These are phyloP conservation scores for Acleris emargana DNA, from an alignment of 2,888 invertebrate genomes.

Conservation along the genomic window DNA sequence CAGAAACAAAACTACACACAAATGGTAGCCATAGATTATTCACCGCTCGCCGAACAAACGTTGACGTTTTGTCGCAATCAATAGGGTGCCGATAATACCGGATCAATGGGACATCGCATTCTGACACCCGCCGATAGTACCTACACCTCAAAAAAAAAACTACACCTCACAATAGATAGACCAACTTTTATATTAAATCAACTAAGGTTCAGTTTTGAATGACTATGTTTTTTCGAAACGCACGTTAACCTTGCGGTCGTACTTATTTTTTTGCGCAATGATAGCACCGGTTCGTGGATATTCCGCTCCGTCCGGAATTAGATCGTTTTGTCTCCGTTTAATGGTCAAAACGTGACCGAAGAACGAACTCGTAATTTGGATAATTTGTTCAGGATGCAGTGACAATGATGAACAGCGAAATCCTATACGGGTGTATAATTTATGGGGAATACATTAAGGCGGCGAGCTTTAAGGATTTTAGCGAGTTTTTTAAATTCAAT, in stretches of 20 bases:
- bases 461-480: slow-evolving; percentile 46
- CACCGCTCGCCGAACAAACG: slow-evolving; percentile 74
- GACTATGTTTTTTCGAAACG: slow-evolving; percentile 29
- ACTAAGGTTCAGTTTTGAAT: slow-evolving; percentile 45
- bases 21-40: slow-evolving; percentile 68
- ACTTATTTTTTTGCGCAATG: slow-evolving; percentile 79
- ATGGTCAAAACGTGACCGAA: slow-evolving; percentile 80
- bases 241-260: slow-evolving; percentile 46
- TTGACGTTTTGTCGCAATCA: slow-evolving; percentile 72
- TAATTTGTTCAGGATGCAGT: slow-evolving; percentile 71
- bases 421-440: slow-evolving; percentile 65
- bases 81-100: slow-evolving; percentile 78
- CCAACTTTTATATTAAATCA: slow-evolving; percentile 29
- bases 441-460: slow-evolving; percentile 57
- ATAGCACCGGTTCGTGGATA: slow-evolving; percentile 78
- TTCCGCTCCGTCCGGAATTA: slow-evolving; percentile 78
- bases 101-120: slow-evolving; percentile 71
- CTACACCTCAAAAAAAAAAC: slow-evolving; percentile 46
- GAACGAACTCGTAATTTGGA: slow-evolving; percentile 73
- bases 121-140: slow-evolving; percentile 56
- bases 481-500: slow-evolving; percentile 44
- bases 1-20: slow-evolving; percentile 53
- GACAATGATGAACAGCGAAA: slow-evolving; percentile 70
- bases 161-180: slow-evolving; percentile 31
- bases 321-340: slow-evolving; percentile 79